Evolutionary conservation across 1,140 invertebrate genomes (phyloP), one percentile per base, ranked within the genome.

Genomic region (Cyclargus thomasi): DNA sequence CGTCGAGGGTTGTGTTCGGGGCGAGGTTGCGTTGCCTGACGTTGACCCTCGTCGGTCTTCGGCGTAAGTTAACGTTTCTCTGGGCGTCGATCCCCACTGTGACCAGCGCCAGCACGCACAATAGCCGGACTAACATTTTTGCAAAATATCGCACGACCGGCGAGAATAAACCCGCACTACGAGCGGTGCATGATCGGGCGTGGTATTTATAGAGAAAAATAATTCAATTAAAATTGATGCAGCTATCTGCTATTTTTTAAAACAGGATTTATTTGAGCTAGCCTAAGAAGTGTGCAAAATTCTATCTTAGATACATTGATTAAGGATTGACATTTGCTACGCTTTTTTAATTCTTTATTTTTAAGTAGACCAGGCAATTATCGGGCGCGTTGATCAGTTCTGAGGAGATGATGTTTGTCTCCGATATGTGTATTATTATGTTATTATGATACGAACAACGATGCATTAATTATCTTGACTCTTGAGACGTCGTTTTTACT

Each of bases 211-310:
- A 59, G 1, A 59, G 18, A 20, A 17, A 21, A 59, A 10, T 22
- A 59, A 17, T 59, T 59, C 55, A 10, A 59, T 59, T 20, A 59
- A 59, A 20, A 59, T 59, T 21, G 55, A 59, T 59, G 18, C 55
- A 21, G 55, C 55, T 59, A 20, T 8, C 17, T 14, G 39, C 11
- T 47, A 47, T 47, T 14, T 47, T 47, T 47, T 14, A 11, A 18
- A 59, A 59, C 55, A 20, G 55, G 55, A 59, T 59, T 20, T 59
- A 20, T 20, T 11, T 20, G 18, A 18, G 53, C 4, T 20, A 20
- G 53, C 8, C 18, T 55, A 17, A 17, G 18, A 55, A 55, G 11
- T 17, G 11, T 59, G 55, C 11, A 22, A 20, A 18, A 59, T 55
- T 59, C 18, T 59, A 59, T 20, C 55, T 20, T 20, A 7, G 20